These are phyloP conservation scores for Opisthograptis luteolata DNA, from an alignment of 2,888 invertebrate genomes.

Conservation along the genomic window DNA sequence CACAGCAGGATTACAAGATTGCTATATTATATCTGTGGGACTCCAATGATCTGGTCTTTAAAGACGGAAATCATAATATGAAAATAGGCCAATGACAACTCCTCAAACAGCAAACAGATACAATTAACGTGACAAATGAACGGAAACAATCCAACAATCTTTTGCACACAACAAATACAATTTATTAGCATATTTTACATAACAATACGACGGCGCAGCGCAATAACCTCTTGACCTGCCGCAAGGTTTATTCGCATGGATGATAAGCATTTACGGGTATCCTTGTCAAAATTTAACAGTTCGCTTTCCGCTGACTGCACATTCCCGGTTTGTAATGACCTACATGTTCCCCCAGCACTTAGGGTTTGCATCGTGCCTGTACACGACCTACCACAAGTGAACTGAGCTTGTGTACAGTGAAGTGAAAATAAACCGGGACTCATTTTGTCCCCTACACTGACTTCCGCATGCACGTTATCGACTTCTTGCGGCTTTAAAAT, in stretches of 20 bases:
- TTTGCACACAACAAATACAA: conserved; percentile 35
- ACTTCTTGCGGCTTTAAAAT: conserved; percentile 5
- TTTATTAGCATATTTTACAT: conserved; percentile 46
- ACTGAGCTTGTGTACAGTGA: conserved; percentile 62
- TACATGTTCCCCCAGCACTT: conserved; percentile 76
- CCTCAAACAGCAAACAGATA: neutral
- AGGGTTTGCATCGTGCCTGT: conserved; percentile 76
- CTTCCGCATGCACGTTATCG: conserved; percentile 50
- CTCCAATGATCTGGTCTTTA: too few relatives aligned
- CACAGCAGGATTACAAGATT: neutral
- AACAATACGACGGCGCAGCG: conserved; percentile 58
- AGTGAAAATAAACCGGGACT: conserved; percentile 73
- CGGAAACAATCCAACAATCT: conserved; percentile 9
- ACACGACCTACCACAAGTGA: conserved; percentile 75
- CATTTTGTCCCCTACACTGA: conserved; percentile 48
- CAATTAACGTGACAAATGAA: conserved; percentile 27
- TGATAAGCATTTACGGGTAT: conserved; percentile 53
- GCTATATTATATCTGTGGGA: neutral
- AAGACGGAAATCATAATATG: neutral
- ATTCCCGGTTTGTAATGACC: conserved; percentile 70
- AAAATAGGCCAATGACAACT: neutral
- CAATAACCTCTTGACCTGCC: conserved; percentile 75
- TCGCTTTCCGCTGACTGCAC: conserved; percentile 38
- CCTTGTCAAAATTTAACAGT: conserved; percentile 47
- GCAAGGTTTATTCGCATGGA: conserved; percentile 63